phyloP scores from a whole-genome alignment of 2,888 invertebrate species.

The Cantharis rufa region DNA sequence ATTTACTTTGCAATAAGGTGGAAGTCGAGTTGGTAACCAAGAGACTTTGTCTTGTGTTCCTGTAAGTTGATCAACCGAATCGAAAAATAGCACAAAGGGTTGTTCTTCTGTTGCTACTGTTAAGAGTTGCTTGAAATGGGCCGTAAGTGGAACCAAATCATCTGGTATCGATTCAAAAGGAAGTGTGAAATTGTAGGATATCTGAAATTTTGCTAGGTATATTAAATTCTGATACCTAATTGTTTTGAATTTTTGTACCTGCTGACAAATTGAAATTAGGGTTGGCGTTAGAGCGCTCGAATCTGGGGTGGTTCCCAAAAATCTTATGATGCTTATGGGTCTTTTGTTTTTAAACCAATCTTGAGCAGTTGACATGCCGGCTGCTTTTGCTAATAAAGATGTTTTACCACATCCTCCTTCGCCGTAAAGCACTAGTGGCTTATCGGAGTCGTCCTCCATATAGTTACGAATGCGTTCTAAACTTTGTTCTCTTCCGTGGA shows the following conservation, averaged over 20 bases:
- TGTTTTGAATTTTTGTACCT: slow-evolving; percentile 61
- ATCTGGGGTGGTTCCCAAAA: slow-evolving; percentile 96
- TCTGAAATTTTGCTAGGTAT: slow-evolving; percentile 63
- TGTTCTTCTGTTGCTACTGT: slow-evolving; percentile 80
- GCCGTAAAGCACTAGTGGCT: slow-evolving; percentile 90
- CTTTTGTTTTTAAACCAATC: slow-evolving; percentile 75
- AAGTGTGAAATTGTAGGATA: slow-evolving; percentile 88
- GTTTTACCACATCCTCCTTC: slow-evolving; percentile 99
- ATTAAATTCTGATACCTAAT: neutral
- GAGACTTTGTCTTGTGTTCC: slow-evolving; percentile 93
- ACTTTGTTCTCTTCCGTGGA: slow-evolving; percentile 90
- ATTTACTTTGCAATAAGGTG: slow-evolving; percentile 81
- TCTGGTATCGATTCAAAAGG: slow-evolving; percentile 94
- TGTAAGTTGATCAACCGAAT: slow-evolving; percentile 96
- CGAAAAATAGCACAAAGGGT: slow-evolving; percentile 88
- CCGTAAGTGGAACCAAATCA: slow-evolving; percentile 92
- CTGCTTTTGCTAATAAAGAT: slow-evolving; percentile 89
- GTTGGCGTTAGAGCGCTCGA: slow-evolving; percentile 94
- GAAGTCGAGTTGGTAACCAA: slow-evolving; percentile 92
- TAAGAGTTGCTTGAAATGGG: slow-evolving; percentile 92
- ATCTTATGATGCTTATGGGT: slow-evolving; percentile 87
- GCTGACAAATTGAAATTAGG: slow-evolving; percentile 92
- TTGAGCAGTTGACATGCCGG: slow-evolving; percentile 72
- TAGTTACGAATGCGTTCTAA: slow-evolving; percentile 78
- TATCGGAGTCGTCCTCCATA: slow-evolving; percentile 82